These are phyloP conservation scores for Sclerodermus sp. DNA, from an alignment of 2,888 invertebrate species.

Conservation along the genomic window DNA sequence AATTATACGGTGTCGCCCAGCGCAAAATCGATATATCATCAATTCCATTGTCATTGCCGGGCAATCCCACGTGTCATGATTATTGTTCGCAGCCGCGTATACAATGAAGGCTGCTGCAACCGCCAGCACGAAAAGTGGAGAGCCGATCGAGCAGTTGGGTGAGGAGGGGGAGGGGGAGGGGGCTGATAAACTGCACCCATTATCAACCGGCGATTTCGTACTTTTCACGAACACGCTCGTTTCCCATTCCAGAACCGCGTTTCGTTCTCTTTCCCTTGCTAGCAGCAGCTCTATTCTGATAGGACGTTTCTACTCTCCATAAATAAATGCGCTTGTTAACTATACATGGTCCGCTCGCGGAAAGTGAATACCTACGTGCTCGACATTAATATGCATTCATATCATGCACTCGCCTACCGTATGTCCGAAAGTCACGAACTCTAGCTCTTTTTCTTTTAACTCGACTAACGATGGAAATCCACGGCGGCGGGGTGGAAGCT, in stretches of 20 bases:
- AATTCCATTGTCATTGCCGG: slow-evolving; percentile 56
- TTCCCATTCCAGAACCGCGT: not conserved
- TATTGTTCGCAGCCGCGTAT: slow-evolving; percentile 54
- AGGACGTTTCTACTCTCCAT: slow-evolving; percentile 13
- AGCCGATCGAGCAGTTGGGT: no score
- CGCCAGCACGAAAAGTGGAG: not conserved
- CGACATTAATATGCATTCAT: slow-evolving; percentile 27
- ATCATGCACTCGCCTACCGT: slow-evolving; percentile 5
- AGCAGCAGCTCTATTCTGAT: not conserved
- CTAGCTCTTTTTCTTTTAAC: no score
- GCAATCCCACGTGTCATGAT: slow-evolving; percentile 56
- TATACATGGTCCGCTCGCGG: slow-evolving; percentile 12
- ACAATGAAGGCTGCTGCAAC: slow-evolving; percentile 37
- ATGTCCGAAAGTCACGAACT: slow-evolving; percentile 18
- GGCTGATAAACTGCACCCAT: slow-evolving; percentile 51
- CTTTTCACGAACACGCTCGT: slow-evolving; percentile 41
- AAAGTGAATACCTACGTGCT: slow-evolving; percentile 23
- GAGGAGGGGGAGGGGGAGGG: slow-evolving; percentile 12
- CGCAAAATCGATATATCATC: slow-evolving; percentile 54
- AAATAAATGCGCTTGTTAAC: slow-evolving; percentile 25
- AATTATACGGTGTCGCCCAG: slow-evolving; percentile 53
- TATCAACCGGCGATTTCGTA: slow-evolving; percentile 50
- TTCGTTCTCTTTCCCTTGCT: slow-evolving; percentile 7
- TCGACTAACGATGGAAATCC: no score
- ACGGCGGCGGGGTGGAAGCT: no score